phyloP scores from a whole-genome alignment of 2,113 vertebrate species.

The Oenanthe melanoleuca region DNA sequence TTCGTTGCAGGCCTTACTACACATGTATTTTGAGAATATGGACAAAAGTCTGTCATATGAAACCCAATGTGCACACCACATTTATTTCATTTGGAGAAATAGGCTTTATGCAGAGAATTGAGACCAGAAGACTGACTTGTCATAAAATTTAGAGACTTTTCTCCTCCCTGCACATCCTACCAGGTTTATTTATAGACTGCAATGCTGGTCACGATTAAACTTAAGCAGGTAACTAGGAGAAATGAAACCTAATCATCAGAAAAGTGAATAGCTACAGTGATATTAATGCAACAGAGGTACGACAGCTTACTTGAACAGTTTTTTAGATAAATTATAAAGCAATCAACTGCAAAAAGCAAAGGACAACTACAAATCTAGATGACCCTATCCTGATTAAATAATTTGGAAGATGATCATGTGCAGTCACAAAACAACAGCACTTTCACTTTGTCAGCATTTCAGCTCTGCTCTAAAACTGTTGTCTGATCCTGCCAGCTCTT shows the following conservation, averaged over 20 bases:
- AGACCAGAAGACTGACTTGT: background rate
- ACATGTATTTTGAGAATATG: background rate
- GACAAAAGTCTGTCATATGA: background rate
- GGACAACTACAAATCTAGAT: background rate
- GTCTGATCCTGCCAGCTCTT: background rate
- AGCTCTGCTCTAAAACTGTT: background rate
- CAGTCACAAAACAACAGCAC: background rate
- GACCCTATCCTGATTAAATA: background rate
- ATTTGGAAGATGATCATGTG: background rate
- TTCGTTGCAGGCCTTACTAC: background rate
- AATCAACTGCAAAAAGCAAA: background rate
- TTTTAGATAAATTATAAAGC: background rate
- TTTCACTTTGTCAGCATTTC: background rate
- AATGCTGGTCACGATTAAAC: background rate
- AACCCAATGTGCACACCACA: background rate
- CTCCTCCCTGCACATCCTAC: background rate
- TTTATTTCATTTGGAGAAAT: background rate
- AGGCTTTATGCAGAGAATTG: background rate
- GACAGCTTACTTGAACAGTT: background rate
- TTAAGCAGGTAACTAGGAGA: background rate
- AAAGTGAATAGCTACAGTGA: background rate
- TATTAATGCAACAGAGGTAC: background rate
- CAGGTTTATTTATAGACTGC: background rate
- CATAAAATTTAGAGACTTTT: background rate
- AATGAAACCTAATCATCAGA: background rate